Base-by-base conservation (phyloP, 2,113 vertebrate genomes). In the Leptobrachium leishanense region DNA sequence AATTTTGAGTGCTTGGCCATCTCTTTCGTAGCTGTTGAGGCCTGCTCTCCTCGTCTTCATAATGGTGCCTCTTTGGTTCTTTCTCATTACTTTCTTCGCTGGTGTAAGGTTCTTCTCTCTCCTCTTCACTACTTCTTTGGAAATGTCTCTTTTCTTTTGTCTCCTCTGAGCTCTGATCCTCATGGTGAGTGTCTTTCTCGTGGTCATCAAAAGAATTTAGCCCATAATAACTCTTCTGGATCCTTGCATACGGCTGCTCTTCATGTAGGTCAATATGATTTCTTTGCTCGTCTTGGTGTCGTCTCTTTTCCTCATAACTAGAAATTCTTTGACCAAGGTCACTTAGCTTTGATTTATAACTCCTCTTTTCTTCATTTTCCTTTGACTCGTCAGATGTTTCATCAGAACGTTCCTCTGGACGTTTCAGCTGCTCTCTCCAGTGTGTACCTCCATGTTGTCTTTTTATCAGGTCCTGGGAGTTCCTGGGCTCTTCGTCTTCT, bases 311-410 rank as follows among this genome's bases (percentile, higher is more conserved):
- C 13, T 86, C 90, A 68, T 81, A 81, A n/a, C 81, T 87, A 65
- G 83, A 83, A 0, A 42, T 20, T 59, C 85, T 82, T 2, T 85
- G 86, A 74, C 78, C 87, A 74, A 85, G 85, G 0, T 83, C 81
- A 4, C 76, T 82, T n/a, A 46, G 84, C 64, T 82, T 83, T 41
- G 83, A 73, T 67, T 79, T 84, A 20, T 50, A 69, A 39, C n/a
- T 54, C 12, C 84, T 86, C 79, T 88, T 88, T 76, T 83, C 82
- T 0, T 64, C 85, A 72, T 90, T 89, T 75, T 89, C 84, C 54
- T 84, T 84, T 12, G 89, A 87, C 41, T 87, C 90, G 41, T 89
- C 89, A 20, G 1, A 81, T 12, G 86, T 83, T 82, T 72, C 75
- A 20, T 82, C 63, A 2, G 1, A 82, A 66, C 81, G 87, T 66